phyloP scores from a whole-genome alignment of 1,140 invertebrate genomes.

The Nasonia giraulti region DNA sequence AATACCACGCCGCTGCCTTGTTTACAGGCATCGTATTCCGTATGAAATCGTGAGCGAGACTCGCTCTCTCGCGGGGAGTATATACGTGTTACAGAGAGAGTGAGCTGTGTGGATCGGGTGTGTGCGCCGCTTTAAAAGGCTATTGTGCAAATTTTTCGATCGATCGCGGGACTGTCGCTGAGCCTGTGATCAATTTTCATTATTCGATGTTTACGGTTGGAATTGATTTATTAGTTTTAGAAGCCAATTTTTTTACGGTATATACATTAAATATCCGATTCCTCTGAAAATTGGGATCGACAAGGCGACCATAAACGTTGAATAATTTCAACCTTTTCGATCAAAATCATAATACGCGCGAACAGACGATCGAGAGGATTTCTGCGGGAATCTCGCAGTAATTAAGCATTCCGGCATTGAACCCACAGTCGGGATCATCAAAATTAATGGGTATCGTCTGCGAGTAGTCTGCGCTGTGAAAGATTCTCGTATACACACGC shows the following conservation, averaged over 20 bases:
- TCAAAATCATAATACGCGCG: neutral
- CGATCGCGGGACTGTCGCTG: slow-evolving; percentile 21
- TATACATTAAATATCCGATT: neutral
- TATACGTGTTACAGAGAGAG: neutral
- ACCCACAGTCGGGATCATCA: neutral
- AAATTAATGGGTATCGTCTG: slow-evolving; percentile 6
- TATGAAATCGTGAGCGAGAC: slow-evolving; percentile 19
- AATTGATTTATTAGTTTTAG: neutral
- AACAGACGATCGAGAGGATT: no score
- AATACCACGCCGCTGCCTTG: slow-evolving; percentile 8
- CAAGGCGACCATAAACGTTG: no score
- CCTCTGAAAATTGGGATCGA: neutral
- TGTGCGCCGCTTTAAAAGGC: neutral
- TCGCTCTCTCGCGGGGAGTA: neutral
- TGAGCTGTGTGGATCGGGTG: no score
- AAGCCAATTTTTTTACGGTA: no score
- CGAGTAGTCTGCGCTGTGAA: neutral
- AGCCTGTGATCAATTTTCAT: neutral
- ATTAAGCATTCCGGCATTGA: neutral
- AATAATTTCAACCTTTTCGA: neutral
- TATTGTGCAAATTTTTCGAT: slow-evolving; percentile 44
- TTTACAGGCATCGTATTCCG: neutral
- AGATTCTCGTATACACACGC: neutral
- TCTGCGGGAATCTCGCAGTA: neutral
- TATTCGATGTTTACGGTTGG: neutral